Evolutionary conservation across 2,113 vertebrate species (phyloP).

Genomic region (Cavia porcellus): DNA sequence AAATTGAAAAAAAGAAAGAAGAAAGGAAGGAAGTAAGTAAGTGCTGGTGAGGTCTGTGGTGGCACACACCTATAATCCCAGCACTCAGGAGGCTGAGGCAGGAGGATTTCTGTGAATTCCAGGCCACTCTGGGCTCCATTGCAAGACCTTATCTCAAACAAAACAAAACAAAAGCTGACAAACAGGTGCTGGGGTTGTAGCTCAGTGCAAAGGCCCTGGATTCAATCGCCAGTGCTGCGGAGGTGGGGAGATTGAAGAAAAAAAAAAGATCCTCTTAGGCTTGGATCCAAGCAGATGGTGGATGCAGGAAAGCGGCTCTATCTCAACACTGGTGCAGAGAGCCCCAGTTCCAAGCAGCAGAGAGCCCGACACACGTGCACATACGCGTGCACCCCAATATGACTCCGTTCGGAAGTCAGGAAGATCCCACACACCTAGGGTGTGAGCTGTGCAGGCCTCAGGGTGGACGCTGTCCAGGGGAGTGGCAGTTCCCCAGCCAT

Average conservation of each 20-base stretch:
- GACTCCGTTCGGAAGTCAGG: not conserved
- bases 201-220: not conserved
- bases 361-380: not conserved
- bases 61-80: not conserved
- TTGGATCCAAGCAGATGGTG: not conserved
- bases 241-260: not conserved
- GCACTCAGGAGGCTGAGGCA: not conserved
- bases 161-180: not conserved
- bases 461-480: not conserved
- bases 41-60: not conserved
- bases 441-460: not conserved
- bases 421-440: not conserved
- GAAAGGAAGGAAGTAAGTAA: not conserved
- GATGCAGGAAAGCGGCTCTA: not conserved
- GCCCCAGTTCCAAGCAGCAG: not conserved
- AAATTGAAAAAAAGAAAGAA: not conserved
- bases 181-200: not conserved
- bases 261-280: not conserved
- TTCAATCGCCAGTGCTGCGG: not conserved
- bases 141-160: not conserved
- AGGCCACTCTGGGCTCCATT: not conserved
- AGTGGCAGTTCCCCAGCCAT: not conserved
- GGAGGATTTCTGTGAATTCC: not conserved
- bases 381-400: not conserved
- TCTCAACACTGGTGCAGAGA: not conserved